A percentile compares a stretch with the other conserved stretches of the same genome.
phyloP scores from a whole-genome alignment of 1,140 invertebrate species.

The Procambarus virginalis region DNA sequence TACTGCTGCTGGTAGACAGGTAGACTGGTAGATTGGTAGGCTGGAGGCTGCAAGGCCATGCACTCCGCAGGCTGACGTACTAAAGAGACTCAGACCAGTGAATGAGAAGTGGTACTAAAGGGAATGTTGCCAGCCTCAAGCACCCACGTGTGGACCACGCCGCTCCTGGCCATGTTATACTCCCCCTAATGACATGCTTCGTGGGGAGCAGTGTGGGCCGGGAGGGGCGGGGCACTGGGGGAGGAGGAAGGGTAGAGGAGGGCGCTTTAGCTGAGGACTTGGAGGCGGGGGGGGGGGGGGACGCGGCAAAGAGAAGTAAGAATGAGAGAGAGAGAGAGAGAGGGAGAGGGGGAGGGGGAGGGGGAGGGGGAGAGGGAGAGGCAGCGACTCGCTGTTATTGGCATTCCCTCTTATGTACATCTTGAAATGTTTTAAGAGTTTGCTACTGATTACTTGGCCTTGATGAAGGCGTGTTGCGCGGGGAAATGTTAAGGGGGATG shows the following conservation, averaged over 20 bases:
- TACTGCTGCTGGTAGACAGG: neutral
- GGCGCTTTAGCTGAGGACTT: neutral
- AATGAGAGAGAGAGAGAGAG: neutral
- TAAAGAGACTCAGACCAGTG: neutral
- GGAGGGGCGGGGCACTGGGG: neutral
- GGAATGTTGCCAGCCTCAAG: neutral
- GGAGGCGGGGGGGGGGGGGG: neutral
- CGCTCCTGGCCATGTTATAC: neutral
- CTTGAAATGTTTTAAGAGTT: too few relatives aligned
- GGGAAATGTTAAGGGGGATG: too few relatives aligned
- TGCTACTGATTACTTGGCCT: too few relatives aligned
- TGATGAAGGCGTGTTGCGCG: too few relatives aligned
- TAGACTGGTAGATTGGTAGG: neutral
- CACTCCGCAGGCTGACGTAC: neutral
- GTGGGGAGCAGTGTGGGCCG: neutral
- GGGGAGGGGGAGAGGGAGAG: neutral
- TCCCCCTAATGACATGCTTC: neutral
- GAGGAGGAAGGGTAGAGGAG: neutral
- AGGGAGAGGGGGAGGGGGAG: neutral
- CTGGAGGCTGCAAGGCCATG: too few relatives aligned
- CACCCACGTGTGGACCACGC: neutral
- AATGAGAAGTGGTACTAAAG: conserved; percentile 1
- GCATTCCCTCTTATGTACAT: too few relatives aligned
- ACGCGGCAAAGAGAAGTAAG: neutral
- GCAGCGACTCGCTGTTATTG: neutral